These are phyloP conservation scores for Agriotes lineatus DNA, from an alignment of 2,888 invertebrate species.

Conservation along the genomic window DNA sequence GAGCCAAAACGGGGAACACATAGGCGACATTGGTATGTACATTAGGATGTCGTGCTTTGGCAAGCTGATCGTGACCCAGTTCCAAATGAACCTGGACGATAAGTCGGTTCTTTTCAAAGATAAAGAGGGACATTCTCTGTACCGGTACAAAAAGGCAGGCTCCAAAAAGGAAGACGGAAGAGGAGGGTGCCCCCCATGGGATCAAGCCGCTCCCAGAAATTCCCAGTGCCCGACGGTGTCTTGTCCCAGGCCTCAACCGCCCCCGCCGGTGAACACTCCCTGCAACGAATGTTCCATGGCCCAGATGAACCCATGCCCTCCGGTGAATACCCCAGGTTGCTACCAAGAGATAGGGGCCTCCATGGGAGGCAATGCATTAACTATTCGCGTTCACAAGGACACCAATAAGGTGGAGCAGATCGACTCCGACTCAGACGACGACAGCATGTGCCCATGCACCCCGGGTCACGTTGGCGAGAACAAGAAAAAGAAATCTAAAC, in stretches of 20 bases:
- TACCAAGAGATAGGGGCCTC: constrained; percentile 77
- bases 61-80: constrained; percentile 75
- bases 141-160: constrained; percentile 61
- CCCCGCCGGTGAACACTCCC: constrained; percentile 58
- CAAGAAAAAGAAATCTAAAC: constrained; percentile 6
- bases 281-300: constrained; percentile 61
- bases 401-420: constrained; percentile 66
- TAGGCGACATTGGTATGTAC: constrained; percentile 73
- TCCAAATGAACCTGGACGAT: constrained; percentile 69
- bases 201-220: constrained; percentile 26
- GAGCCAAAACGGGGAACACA: constrained; percentile 67
- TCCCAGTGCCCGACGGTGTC: constrained; percentile 29
- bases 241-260: constrained; percentile 68
- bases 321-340: constrained; percentile 58
- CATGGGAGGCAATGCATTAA: constrained; percentile 75
- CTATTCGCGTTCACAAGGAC: constrained; percentile 74
- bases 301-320: constrained; percentile 45
- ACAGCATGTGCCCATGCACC: constrained; percentile 52
- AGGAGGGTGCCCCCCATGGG: constrained; percentile 36
- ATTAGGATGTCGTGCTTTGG: constrained; percentile 77
- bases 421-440: constrained; percentile 67
- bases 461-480: constrained; percentile 58
- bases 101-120: constrained; percentile 66
- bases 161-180: constrained; percentile 42
- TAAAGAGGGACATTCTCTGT: constrained; percentile 64